Base-by-base conservation (phyloP, 2,888 invertebrate species). In the Dascillus cervinus region DNA sequence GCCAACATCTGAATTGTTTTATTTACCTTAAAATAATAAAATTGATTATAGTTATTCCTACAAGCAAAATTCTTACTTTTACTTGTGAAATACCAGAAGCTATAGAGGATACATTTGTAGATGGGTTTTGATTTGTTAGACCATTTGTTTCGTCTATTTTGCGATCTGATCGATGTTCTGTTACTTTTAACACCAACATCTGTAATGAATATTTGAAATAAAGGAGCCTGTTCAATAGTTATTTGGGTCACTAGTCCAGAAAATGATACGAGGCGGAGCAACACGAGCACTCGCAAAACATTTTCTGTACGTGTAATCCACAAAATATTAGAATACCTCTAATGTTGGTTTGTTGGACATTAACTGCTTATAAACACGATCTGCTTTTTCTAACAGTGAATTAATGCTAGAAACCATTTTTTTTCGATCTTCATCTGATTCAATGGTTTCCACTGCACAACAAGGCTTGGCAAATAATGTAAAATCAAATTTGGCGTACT, bases 401-500 rank as follows among this genome's bases (percentile, higher is more conserved):
- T 95, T 92, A 46, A 97, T 95, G 20, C 84, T 84, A 19, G 84
- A 80, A 12, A 95, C 87, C 39, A 94, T 91, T 68, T 95, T 95
- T 60, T 91, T 90, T 2, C 96, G 74, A 62, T 96, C 97, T 49
- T 96, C 95, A 53, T 96, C 96, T 49, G 83, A 92, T 64, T 96
- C 94, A 11, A 97, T 95, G 6, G 92, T 91, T 67, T 97, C 96
- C 1, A 97, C 94, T 11, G 95, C 95, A 64, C 91, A 96, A 56
- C 91, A 94, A 1, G 91, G 86, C 11, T 89, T 79, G 3, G 89
- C 92, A 3, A 83, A 82, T 34, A 96, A 72, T 5, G 88, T 89
- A 66, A 94, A 91, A 67, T 98, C 97, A 63, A 97, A 96, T 67
- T 97, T 95, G 17, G 96, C 97, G 66, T 97, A 97, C 68, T 97